Evolutionary conservation across 2,888 invertebrate species (phyloP).

Genomic region (Anthophora plumipes): DNA sequence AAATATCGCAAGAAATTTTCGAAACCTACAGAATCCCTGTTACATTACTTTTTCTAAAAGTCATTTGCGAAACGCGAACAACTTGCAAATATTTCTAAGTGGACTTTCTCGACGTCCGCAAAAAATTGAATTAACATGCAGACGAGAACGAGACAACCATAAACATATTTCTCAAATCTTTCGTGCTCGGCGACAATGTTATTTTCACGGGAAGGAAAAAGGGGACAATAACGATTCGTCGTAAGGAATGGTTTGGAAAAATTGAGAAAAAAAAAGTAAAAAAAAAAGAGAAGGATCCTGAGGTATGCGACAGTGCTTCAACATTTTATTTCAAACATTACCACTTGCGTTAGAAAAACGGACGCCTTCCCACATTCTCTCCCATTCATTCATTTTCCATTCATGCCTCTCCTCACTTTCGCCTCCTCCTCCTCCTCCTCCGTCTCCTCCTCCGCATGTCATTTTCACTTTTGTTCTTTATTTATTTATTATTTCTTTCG

Average conservation of each 20-base stretch:
- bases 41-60: too few species aligned
- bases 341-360: conserved; percentile 28
- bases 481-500: background rate
- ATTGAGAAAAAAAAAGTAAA: conserved; percentile 29
- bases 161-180: conserved; percentile 8
- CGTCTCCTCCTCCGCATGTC: background rate
- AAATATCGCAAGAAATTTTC: background rate
- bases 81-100: background rate
- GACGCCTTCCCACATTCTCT: conserved; percentile 12
- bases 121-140: background rate
- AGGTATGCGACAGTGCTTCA: conserved; percentile 41
- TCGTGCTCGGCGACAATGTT: background rate
- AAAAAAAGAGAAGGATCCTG: too few species aligned
- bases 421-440: background rate
- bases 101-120: too few species aligned
- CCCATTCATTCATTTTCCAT: conserved; percentile 39
- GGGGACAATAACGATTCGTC: conserved; percentile 14
- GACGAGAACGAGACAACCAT: background rate
- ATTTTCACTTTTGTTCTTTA: background rate
- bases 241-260: conserved; percentile 42
- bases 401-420: conserved; percentile 19
- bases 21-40: background rate
- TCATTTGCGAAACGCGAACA: background rate
- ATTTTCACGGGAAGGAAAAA: too few species aligned
- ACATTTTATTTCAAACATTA: conserved; percentile 49